A percentile compares a stretch with the other conserved stretches of the same genome.
Conservation (phyloP, 2,797 vertebrate genomes). For the Platalea minor region DNA sequence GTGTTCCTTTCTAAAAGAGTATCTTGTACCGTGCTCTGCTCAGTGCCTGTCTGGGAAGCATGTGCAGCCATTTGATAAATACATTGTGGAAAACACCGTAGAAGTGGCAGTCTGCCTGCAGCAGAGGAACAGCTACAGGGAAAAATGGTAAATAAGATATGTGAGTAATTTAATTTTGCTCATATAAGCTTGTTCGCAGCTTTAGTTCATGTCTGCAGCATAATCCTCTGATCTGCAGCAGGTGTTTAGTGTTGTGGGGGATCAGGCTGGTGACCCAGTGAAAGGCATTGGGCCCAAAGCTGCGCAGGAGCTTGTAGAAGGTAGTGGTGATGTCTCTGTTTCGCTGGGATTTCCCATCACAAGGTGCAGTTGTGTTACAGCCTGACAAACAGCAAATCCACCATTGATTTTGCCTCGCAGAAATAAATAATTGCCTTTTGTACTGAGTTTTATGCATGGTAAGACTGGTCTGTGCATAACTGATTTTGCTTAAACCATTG, state of each 20-base stretch:
- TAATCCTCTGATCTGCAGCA: not conserved
- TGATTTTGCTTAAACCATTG: not conserved
- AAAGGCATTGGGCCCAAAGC: not conserved
- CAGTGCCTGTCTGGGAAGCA: not conserved
- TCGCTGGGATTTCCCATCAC: not conserved
- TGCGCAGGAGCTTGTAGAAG: not conserved
- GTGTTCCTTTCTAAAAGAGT: not conserved
- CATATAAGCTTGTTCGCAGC: conserved; percentile 27
- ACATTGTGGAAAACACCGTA: not conserved
- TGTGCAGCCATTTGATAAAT: conserved; percentile 25
- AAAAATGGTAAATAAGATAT: not conserved
- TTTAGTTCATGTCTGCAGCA: not conserved
- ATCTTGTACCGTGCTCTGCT: not conserved
- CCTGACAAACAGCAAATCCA: not conserved
- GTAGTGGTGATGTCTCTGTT: not conserved
- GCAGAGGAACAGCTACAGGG: not conserved
- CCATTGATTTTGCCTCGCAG: not conserved
- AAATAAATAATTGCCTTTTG: not conserved
- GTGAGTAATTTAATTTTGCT: conserved; percentile 42
- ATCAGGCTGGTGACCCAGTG: not conserved
- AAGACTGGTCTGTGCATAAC: not conserved
- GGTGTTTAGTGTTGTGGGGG: not conserved
- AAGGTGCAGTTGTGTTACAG: not conserved
- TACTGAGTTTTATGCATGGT: not conserved
- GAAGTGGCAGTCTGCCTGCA: not conserved